A percentile compares a stretch with the other conserved stretches of the same genome.
These are phyloP conservation scores for Therioaphis trifolii DNA, from an alignment of 2,888 invertebrate species.

Conservation along the genomic window DNA sequence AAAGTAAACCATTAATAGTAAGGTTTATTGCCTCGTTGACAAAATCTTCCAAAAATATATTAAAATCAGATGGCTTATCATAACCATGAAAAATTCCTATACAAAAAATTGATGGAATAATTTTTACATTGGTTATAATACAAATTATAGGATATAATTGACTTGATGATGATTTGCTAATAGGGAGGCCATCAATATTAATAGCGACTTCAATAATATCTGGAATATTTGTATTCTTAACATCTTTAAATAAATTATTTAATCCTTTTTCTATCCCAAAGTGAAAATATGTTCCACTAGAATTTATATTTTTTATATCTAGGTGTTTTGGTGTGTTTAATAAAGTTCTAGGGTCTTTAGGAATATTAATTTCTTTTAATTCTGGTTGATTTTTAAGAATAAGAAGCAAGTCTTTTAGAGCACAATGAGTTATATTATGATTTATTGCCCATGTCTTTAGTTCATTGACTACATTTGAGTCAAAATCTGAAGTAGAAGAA, in stretches of 20 bases:
- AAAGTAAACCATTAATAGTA: neutral
- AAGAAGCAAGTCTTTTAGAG: neutral
- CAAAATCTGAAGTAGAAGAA: no score
- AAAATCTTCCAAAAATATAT: constrained; percentile 18
- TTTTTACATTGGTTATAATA: neutral
- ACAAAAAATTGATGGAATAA: neutral
- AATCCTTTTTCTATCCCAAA: neutral
- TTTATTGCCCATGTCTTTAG: neutral
- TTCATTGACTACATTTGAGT: no score
- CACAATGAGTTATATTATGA: neutral
- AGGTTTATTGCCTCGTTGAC: neutral
- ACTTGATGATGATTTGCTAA: neutral
- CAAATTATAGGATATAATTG: constrained; percentile 12
- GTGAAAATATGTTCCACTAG: neutral
- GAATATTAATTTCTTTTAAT: neutral
- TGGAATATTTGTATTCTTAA: neutral
- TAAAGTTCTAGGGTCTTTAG: constrained; percentile 3
- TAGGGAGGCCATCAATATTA: constrained; percentile 9
- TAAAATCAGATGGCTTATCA: constrained; percentile 1
- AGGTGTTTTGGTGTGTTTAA: neutral
- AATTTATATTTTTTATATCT: neutral
- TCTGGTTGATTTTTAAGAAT: neutral
- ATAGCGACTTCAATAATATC: neutral
- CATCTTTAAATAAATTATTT: neutral
- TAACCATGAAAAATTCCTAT: neutral